Conservation (phyloP, 2,113 vertebrate genomes). For the Chloropsis cyanopogon region DNA sequence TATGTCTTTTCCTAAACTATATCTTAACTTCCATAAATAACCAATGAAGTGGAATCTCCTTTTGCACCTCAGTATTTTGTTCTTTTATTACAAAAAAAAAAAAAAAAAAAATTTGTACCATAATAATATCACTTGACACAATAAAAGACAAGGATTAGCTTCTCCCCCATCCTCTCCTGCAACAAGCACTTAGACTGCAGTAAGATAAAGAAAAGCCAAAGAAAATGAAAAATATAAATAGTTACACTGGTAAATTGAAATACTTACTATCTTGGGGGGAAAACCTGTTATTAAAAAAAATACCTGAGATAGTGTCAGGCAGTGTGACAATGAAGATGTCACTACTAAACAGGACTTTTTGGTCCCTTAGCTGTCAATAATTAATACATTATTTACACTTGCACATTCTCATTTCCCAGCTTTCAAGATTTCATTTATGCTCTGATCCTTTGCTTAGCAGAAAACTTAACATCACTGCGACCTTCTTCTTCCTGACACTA, state of each 20-base stretch:
- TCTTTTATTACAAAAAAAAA: not conserved
- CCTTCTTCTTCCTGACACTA: conserved; percentile 68
- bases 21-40: conserved; percentile 25
- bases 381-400: conserved; percentile 94
- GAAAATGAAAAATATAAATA: conserved; percentile 45
- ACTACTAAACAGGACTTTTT: conserved; percentile 72
- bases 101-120: not conserved
- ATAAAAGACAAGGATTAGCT: not conserved
- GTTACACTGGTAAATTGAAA: conserved; percentile 41
- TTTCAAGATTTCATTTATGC: conserved; percentile 86
- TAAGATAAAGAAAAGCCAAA: conserved; percentile 38
- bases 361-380: conserved; percentile 83
- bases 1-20: not conserved
- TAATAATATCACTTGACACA: not conserved
- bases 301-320: conserved; percentile 55
- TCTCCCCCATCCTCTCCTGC: not conserved
- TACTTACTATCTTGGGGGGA: not conserved
- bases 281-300: conserved; percentile 48
- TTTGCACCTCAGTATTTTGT: not conserved
- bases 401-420: conserved; percentile 84
- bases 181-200: not conserved
- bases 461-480: conserved; percentile 76
- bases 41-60: not conserved
- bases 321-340: conserved; percentile 73
- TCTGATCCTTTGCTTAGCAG: conserved; percentile 83